Evolutionary conservation across 2,797 vertebrate genomes (phyloP), one percentile per base, ranked within the genome.

Genomic region (Erethizon dorsatum): DNA sequence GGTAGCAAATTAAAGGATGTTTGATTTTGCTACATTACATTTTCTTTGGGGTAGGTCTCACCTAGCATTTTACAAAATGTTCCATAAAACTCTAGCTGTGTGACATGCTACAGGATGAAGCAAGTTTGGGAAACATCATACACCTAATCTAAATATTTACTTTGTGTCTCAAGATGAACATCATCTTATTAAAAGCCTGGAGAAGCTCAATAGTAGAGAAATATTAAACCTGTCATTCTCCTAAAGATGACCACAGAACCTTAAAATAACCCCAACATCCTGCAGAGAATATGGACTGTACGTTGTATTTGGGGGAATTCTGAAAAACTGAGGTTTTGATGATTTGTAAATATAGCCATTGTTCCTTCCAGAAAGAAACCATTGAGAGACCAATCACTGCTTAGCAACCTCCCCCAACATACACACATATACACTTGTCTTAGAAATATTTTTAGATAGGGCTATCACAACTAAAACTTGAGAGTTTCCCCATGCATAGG

Each of bases 331-430:
- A 97, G 56, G 33, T 75, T 91, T 95, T 37, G 82, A 47, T 95
- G 63, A 87, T 87, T 69, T 93, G 82, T 85, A 96, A 95, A 88
- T 85, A 84, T 26, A 95, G 37, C 37, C 15, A 67, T 93, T 12
- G 47, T 96, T 94, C 12, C 71, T 96, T 96, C 65, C 41, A 71
- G 86, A 95, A 97, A 87, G 47, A 92, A 90, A 52, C 9, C 41
- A 85, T 12, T 20, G 17, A 75, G 33, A 69, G 31, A 65, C 28
- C 50, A 79, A 24, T 78, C 69, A 84, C n/a, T 67, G 50, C 63
- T 94, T 88, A 91, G 93, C 52, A 95, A 86, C 63, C 22, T 15
- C 47, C 37, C 41, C 8, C 71, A 54, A 45, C 20, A 61, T 52
- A 82, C 54, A 83, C 50, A 73, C 45, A 71, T 41, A 82, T 28